Percentiles rank a stretch among this genome's conserved stretches.
Conservation (phyloP, 2,888 invertebrate genomes). For the Caenorhabditis plicata region DNA sequence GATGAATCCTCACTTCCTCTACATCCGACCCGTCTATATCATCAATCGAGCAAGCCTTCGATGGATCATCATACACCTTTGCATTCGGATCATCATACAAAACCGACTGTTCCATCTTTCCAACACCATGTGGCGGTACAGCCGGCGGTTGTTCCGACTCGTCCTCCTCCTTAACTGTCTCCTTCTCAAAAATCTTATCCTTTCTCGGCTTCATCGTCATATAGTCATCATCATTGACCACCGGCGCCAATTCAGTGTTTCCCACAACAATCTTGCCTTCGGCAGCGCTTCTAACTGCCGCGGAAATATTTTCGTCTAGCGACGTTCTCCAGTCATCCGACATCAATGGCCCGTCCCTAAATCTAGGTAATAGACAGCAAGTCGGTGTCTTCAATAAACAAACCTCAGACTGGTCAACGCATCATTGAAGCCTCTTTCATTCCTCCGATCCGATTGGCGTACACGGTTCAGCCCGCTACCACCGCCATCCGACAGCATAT, state of each 20-base stretch:
- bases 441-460: slow-evolving; percentile 18
- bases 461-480: slow-evolving; percentile 13
- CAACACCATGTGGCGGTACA: slow-evolving; percentile 5
- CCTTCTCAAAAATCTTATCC: slow-evolving; percentile 11
- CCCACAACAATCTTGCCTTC: slow-evolving; percentile 34
- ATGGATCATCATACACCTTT: slow-evolving; percentile 7
- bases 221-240: slow-evolving; percentile 53
- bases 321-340: slow-evolving; percentile 13
- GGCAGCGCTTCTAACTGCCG: slow-evolving; percentile 12
- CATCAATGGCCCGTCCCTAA: too few species aligned
- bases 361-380: too few species aligned
- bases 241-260: slow-evolving; percentile 39
- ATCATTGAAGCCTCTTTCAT: slow-evolving; percentile 6
- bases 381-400: too few species aligned
- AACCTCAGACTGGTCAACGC: slow-evolving; percentile 17
- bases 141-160: slow-evolving; percentile 10
- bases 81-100: slow-evolving; percentile 37
- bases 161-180: neutral
- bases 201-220: slow-evolving; percentile 61
- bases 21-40: slow-evolving; percentile 14
- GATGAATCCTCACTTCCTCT: slow-evolving; percentile 27
- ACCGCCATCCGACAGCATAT: too few species aligned
- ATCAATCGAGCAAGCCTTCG: slow-evolving; percentile 9
- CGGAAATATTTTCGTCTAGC: slow-evolving; percentile 16
- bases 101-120: slow-evolving; percentile 4